Evolutionary conservation across 2,113 vertebrate species (phyloP).

Genomic region (Sorex fumeus): DNA sequence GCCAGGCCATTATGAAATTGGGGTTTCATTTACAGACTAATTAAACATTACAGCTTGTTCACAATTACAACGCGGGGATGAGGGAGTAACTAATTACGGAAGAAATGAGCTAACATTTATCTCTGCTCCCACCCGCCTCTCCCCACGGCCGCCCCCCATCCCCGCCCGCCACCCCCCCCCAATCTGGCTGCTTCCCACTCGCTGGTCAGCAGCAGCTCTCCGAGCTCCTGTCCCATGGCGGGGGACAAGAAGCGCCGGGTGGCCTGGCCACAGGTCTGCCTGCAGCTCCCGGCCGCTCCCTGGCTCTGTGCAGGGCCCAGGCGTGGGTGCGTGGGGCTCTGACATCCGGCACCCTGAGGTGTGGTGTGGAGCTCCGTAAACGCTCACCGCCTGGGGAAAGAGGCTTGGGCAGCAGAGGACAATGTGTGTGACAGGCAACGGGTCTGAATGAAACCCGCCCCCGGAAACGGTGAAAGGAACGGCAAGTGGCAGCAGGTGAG

Average conservation of each 20-base stretch:
- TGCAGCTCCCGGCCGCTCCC: conserved; percentile 5
- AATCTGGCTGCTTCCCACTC: conserved; percentile 64
- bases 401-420: conserved; percentile 16
- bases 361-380: not conserved
- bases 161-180: not conserved
- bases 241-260: not conserved
- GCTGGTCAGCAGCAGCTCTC: conserved; percentile 74
- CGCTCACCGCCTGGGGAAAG: not conserved
- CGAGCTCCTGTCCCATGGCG: conserved; percentile 47
- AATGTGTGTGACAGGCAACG: not conserved
- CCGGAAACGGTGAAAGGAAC: conserved; percentile 40
- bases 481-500: conserved; percentile 71
- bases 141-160: not conserved
- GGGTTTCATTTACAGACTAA: conserved; percentile 95
- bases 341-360: not conserved
- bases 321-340: not conserved
- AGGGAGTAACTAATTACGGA: conserved; percentile 95
- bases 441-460: not conserved
- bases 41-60: conserved; percentile 97
- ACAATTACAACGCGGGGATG: conserved; percentile 93
- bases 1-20: conserved; percentile 92
- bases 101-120: conserved; percentile 95
- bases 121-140: conserved; percentile 85
- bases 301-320: not conserved
- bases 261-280: not conserved